Percentiles rank a stretch among this genome's conserved stretches.
These are phyloP conservation scores for Drosophila pseudoananassae DNA, from an alignment of 1,140 invertebrate genomes.

Conservation along the genomic window DNA sequence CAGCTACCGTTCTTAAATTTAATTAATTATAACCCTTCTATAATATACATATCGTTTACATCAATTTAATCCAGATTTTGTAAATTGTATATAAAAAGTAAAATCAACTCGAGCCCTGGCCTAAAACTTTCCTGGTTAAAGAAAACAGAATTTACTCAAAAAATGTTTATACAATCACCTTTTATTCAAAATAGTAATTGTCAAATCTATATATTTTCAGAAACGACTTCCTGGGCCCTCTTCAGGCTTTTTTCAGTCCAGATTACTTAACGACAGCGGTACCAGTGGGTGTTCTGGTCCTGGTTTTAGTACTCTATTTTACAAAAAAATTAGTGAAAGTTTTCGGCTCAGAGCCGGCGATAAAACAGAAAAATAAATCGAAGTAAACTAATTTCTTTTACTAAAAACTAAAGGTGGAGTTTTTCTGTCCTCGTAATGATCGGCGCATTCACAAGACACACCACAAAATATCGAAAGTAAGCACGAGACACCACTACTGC, in stretches of 20 bases:
- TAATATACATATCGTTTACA: conserved; percentile 6
- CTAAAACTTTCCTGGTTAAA: conserved; percentile 22
- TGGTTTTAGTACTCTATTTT: conserved; percentile 27
- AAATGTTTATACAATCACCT: background rate
- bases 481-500: conserved; percentile 12
- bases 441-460: background rate
- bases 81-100: conserved; percentile 43
- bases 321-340: conserved; percentile 32
- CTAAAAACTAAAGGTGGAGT: background rate
- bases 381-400: conserved; percentile 19
- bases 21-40: conserved; percentile 28
- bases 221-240: conserved; percentile 43
- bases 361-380: conserved; percentile 50
- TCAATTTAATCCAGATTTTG: conserved; percentile 19
- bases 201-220: conserved; percentile 14
- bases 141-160: conserved; percentile 16
- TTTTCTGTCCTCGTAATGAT: background rate
- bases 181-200: background rate
- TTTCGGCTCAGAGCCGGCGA: conserved; percentile 19
- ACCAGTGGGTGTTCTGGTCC: conserved; percentile 16
- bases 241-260: conserved; percentile 32
- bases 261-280: conserved; percentile 31
- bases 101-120: conserved; percentile 12
- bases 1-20: background rate
- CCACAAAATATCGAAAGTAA: conserved; percentile 4